phyloP scores from a whole-genome alignment of 2,797 vertebrate species.

The Syndactyla subalaris region DNA sequence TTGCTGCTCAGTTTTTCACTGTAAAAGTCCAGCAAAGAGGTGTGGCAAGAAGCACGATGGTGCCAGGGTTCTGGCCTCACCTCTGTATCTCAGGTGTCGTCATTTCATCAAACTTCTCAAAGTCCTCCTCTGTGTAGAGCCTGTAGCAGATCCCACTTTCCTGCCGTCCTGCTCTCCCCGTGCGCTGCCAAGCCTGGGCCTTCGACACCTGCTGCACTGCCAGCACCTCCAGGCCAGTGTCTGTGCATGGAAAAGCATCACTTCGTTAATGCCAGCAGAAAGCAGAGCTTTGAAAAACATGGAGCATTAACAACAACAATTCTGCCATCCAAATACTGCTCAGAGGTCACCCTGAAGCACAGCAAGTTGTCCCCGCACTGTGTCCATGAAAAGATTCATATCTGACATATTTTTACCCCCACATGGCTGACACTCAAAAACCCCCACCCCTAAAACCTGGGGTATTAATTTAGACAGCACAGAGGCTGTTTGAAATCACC shows the following conservation, averaged over 20 bases:
- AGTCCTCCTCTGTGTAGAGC: slow-evolving; percentile 94
- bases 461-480: not conserved
- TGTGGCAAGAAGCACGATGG: rapidly evolving
- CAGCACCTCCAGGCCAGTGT: slow-evolving; percentile 91
- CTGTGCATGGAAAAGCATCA: slow-evolving; percentile 64
- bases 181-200: slow-evolving; percentile 96
- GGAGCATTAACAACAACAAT: not conserved
- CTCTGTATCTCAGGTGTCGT: slow-evolving; percentile 96
- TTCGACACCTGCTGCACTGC: slow-evolving; percentile 94
- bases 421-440: not conserved
- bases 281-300: not conserved
- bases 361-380: rapidly evolving
- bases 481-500: not conserved
- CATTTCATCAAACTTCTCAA: slow-evolving; percentile 89
- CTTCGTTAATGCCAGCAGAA: not conserved
- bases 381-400: not conserved
- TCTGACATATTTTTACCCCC: not conserved
- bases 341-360: not conserved
- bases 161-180: slow-evolving; percentile 91
- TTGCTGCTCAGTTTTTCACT: not conserved
- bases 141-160: slow-evolving; percentile 90
- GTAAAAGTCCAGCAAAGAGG: not conserved
- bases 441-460: not conserved
- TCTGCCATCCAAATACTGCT: not conserved
- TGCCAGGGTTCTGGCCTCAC: slow-evolving; percentile 68